Conservation (phyloP, 2,797 vertebrate genomes). For the Diplodus puntazzo region DNA sequence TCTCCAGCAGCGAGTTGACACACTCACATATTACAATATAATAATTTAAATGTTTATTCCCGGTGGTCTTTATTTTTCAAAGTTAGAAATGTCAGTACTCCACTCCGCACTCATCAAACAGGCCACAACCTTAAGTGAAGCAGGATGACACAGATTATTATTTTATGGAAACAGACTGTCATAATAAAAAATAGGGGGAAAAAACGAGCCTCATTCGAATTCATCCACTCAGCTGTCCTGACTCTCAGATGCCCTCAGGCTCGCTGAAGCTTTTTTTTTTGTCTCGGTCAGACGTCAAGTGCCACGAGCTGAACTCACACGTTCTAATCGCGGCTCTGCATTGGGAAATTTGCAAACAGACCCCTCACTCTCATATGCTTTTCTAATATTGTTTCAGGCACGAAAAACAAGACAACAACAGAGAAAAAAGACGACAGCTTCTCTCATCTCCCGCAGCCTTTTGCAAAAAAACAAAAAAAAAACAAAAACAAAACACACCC, state of each 20-base stretch:
- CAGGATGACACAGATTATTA: conserved; percentile 3
- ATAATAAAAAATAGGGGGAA: neutral
- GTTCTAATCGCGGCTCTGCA: conserved; percentile 28
- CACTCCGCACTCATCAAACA: neutral
- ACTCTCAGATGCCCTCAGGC: conserved; percentile 24
- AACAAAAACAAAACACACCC: neutral
- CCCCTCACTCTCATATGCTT: conserved; percentile 20
- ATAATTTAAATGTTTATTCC: too few relatives aligned
- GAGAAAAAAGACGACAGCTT: conserved; percentile 9
- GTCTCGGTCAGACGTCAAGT: conserved; percentile 39
- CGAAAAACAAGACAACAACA: conserved; percentile 37
- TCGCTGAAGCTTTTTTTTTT: conserved; percentile 36
- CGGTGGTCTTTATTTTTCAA: too few relatives aligned
- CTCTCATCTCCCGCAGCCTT: conserved; percentile 37
- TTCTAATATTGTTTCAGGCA: conserved; percentile 35
- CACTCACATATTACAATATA: too few relatives aligned
- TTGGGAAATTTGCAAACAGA: conserved; percentile 43
- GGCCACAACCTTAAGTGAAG: neutral
- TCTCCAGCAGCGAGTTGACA: too few relatives aligned
- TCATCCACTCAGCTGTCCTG: conserved; percentile 45
- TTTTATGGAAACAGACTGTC: neutral
- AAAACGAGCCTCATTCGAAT: conserved; percentile 18
- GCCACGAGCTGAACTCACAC: conserved; percentile 44
- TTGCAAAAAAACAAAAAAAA: neutral
- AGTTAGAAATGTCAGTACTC: too few relatives aligned